phyloP scores from a whole-genome alignment of 2,888 invertebrate genomes.

The Athalia cordata region DNA sequence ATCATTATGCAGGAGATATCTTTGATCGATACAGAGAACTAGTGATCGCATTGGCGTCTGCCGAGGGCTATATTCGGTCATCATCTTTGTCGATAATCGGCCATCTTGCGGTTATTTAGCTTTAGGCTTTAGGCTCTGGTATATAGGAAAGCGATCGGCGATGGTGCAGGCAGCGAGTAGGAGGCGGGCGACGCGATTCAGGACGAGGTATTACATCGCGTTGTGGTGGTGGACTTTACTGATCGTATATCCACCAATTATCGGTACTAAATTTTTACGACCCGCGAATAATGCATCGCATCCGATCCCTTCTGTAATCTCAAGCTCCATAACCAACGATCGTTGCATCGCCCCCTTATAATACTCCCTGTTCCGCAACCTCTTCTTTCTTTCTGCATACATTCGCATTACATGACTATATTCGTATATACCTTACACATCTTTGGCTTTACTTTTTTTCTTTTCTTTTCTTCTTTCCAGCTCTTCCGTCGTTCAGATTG shows the following conservation, averaged over 20 bases:
- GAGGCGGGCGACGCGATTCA: conserved; percentile 34
- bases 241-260: conserved; percentile 58
- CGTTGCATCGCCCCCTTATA: neutral
- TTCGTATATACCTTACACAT: too few species aligned
- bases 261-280: conserved; percentile 63
- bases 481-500: too few species aligned
- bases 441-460: too few species aligned
- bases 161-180: neutral
- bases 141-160: neutral
- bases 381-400: too few species aligned
- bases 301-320: conserved; percentile 33
- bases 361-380: neutral
- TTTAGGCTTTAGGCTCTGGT: conserved; percentile 23
- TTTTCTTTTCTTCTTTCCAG: too few species aligned
- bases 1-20: conserved; percentile 18
- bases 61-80: conserved; percentile 24
- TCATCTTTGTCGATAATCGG: conserved; percentile 24
- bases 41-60: neutral
- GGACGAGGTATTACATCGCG: conserved; percentile 26
- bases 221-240: conserved; percentile 31
- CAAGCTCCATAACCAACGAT: neutral
- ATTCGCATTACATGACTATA: too few species aligned
- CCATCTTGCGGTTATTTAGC: conserved; percentile 34
- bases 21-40: neutral
- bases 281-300: conserved; percentile 50